phyloP scores from a whole-genome alignment of 2,113 vertebrate species.

The Hiodon alosoides region DNA sequence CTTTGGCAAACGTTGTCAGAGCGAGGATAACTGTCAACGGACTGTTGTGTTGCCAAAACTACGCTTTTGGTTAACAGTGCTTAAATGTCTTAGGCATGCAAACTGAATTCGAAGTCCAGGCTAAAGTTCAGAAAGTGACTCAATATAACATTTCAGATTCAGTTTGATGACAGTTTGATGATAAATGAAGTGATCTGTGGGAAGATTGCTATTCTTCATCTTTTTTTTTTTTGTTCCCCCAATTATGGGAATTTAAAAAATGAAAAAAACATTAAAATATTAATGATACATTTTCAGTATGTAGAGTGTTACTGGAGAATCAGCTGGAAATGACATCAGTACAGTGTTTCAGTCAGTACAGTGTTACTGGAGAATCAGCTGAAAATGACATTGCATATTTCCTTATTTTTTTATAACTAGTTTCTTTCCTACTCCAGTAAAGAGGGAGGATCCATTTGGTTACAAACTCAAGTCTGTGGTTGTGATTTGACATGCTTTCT shows the following conservation, averaged over 20 bases:
- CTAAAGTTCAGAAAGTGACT: slow-evolving; percentile 13
- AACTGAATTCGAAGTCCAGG: background rate
- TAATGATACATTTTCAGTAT: slow-evolving; percentile 18
- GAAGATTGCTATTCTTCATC: slow-evolving; percentile 15
- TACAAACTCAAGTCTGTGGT: no score
- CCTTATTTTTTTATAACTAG: no score
- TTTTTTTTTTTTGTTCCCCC: slow-evolving; percentile 6
- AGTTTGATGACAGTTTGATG: slow-evolving; percentile 11
- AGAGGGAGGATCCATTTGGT: no score
- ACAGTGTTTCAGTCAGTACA: no score
- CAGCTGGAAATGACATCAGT: background rate
- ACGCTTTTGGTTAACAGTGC: background rate
- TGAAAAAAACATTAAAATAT: slow-evolving; percentile 20
- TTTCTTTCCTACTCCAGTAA: no score
- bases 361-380: no score
- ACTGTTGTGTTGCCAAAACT: background rate
- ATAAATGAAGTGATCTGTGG: slow-evolving; percentile 1
- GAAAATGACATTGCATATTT: no score
- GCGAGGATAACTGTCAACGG: background rate
- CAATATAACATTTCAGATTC: slow-evolving; percentile 20
- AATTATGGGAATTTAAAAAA: background rate
- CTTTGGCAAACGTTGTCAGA: background rate
- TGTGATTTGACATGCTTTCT: no score
- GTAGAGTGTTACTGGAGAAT: background rate
- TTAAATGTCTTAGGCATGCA: background rate